Evolutionary conservation across 2,888 invertebrate genomes (phyloP).

Genomic region (Agonopterix alstromeriana): DNA sequence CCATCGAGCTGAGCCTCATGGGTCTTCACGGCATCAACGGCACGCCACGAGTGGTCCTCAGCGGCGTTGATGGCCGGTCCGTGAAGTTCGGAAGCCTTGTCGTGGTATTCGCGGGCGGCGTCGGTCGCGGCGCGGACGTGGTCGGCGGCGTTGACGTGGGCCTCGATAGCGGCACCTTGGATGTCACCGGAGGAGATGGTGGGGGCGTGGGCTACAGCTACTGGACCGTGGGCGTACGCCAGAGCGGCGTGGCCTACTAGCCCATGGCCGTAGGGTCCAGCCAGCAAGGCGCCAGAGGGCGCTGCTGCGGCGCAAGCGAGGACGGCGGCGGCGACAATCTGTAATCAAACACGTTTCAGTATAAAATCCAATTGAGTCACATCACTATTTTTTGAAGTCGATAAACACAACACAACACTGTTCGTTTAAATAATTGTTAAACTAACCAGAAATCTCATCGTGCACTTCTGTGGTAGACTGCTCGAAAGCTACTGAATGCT

Average conservation of each 20-base stretch:
- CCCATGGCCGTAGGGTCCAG: slow-evolving; percentile 14
- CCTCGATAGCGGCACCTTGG: slow-evolving; percentile 38
- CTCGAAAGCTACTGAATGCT: slow-evolving; percentile 73
- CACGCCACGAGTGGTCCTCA: slow-evolving; percentile 67
- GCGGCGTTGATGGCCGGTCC: slow-evolving; percentile 68
- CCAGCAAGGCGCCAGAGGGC: slow-evolving; percentile 14
- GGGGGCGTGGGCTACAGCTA: slow-evolving; percentile 39
- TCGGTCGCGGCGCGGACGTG: slow-evolving; percentile 64
- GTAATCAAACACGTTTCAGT: slow-evolving; percentile 22
- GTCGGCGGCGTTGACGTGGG: slow-evolving; percentile 63
- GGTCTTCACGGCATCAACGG: slow-evolving; percentile 64
- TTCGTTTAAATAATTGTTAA: slow-evolving; percentile 4
- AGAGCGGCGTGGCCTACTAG: no score
- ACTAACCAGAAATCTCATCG: slow-evolving; percentile 74
- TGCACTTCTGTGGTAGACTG: slow-evolving; percentile 75
- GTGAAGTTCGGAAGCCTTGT: slow-evolving; percentile 64
- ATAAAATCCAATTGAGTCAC: no score
- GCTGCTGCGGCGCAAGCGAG: slow-evolving; percentile 28
- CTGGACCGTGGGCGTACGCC: slow-evolving; percentile 15
- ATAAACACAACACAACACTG: no score
- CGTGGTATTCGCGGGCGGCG: slow-evolving; percentile 59
- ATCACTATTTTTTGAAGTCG: no score
- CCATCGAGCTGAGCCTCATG: slow-evolving; percentile 62
- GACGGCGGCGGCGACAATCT: slow-evolving; percentile 77
- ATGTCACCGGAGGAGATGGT: slow-evolving; percentile 28